A percentile compares a stretch with the other conserved stretches of the same genome.
Evolutionary conservation across 2,888 invertebrate species (phyloP).

Genomic region (Agapostemon virescens): DNA sequence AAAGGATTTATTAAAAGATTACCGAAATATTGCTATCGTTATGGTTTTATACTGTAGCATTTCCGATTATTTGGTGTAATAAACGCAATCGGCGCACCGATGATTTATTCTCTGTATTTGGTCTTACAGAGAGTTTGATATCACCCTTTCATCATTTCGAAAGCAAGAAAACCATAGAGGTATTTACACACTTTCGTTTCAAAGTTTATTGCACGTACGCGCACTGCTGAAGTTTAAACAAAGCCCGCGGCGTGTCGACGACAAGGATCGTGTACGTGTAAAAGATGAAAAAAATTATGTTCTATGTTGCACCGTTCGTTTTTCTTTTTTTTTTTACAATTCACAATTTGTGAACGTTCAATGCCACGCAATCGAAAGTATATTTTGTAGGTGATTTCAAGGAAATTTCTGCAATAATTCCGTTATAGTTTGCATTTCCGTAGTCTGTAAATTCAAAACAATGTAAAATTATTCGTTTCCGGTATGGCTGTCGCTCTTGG

Average conservation of each 20-base stretch:
- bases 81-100: not conserved
- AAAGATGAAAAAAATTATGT: not conserved
- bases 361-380: not conserved
- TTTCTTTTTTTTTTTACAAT: not conserved
- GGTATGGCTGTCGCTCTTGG: slow-evolving; percentile 14
- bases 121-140: not conserved
- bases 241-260: not conserved
- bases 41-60: not conserved
- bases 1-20: slow-evolving; percentile 63
- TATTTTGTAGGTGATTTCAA: not conserved
- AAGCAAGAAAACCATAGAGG: not conserved
- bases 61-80: not conserved
- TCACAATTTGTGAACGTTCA: too few relatives aligned
- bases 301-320: not conserved
- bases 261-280: not conserved
- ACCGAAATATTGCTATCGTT: slow-evolving; percentile 32
- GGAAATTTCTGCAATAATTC: not conserved
- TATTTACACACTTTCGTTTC: not conserved
- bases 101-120: not conserved
- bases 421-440: not conserved
- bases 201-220: not conserved
- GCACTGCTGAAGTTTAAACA: not conserved
- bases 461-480: slow-evolving; percentile 47
- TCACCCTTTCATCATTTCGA: not conserved
- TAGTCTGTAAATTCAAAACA: slow-evolving; percentile 44